Base-by-base conservation (phyloP, 2,888 invertebrate genomes). In the Noctua pronuba region DNA sequence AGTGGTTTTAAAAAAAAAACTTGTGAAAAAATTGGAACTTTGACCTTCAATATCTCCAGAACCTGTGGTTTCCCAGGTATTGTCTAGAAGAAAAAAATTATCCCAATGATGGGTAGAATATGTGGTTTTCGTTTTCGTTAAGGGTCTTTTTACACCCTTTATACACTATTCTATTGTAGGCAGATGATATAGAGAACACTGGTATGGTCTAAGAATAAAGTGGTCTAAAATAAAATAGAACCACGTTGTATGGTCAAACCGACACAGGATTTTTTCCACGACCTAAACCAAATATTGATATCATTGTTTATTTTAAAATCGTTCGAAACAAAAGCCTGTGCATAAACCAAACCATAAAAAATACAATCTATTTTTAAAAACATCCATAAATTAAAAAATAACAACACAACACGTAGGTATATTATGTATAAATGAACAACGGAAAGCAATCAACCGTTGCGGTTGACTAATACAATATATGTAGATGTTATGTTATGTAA, bases 401-500 rank as follows among this genome's bases (percentile, higher is more conserved):
- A 75, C 41, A 73, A 58, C 35, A 21, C 18, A 55, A 64, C n/a
- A 58, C 16, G 31, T 31, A 21, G 18, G 60, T 31, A 60, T 41
- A 41, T 41, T 64, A 38, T 52, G 31, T 11, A 68, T n/a, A 74
- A 46, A 65, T 72, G 35, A 64, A 65, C 52, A 68, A 4, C 28
- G 35, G 21, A 73, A 76, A 69, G 21, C 49, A 75, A 79, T 80
- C 68, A 80, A 28, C 73, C 49, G 44, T 58, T 60, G 46, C 7
- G 18, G 58, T 1, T 31, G 58, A 72, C 58, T 74, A 75, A 75
- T 72, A 35, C n/a, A n/a, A n/a, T 52, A 62, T n/a, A 18, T 49
- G 21, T 49, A n/a, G 1, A 2, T 24, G 10, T 31, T 55, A 55
- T 35, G 31, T 64, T 44, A 71, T 67, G 21, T 55, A 68, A 52